Evolutionary conservation across 2,888 invertebrate species (phyloP), one percentile per base, ranked within the genome.

Genomic region (Temnothorax rugatulus): DNA sequence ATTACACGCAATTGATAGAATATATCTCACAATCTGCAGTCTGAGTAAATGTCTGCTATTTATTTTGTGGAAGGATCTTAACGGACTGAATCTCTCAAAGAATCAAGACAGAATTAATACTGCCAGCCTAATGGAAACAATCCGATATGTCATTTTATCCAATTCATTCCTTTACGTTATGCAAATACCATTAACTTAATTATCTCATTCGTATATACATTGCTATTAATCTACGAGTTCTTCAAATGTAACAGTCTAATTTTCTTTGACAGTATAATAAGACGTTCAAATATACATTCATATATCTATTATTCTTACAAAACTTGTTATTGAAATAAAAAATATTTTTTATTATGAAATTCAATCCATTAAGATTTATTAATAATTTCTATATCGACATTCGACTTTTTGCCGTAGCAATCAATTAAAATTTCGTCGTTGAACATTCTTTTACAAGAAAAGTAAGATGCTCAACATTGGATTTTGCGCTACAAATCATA

Each of bases 11-110:
- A 77, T 66, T n/a, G 57, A 44, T 34, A n/a, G 57, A 57, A 44
- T 34, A 25, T 7, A 34, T 34, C 34, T 7, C 76, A 82, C 82
- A 85, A 90, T 92, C 90, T 85, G 88, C 91, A 90, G 92, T 92
- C 87, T 86, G 82, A 74, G 88, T 89, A 91, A 93, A 92, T 90
- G 90, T 82, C 83, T 69, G 87, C 89, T 90, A 92, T 93, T 92
- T 92, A 91, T 57, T 91, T 92, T 82, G 82, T 76, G 83, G 83
- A 57, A 50, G 79, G 15, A 44, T 50, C 82, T 79, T 13, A 57
- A 9, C 64, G 52, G 7, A 85, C 34, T 44, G 69, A 68, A 84
- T 84, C 47, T 71, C 57, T 5, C 11, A 47, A 84, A 87, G 84
- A 85, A 34, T 7, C 34, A 7, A 34, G 7, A 83, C 83, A 81